A percentile compares a stretch with the other conserved stretches of the same genome.
Conservation (phyloP, 1,140 invertebrate genomes). For the Nephila pilipes region DNA sequence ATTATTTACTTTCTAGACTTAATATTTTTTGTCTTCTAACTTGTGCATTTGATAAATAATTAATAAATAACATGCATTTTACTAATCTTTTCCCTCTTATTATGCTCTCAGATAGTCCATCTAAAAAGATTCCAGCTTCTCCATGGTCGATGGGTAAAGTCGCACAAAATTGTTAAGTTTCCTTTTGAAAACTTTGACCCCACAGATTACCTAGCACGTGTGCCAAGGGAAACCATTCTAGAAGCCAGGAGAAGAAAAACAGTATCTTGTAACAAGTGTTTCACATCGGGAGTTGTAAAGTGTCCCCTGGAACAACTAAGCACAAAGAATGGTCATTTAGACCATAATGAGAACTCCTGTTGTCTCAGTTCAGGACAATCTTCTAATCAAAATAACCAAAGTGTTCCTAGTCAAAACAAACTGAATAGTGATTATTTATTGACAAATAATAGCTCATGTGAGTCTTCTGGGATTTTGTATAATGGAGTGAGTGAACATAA, state of each 20-base stretch:
- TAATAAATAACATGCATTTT: not conserved
- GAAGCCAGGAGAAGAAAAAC: slow-evolving; percentile 29
- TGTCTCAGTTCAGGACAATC: slow-evolving; percentile 33
- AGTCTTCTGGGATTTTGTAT: slow-evolving; percentile 16
- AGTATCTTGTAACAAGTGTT: not conserved
- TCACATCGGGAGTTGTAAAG: not conserved
- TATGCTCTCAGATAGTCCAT: slow-evolving; percentile 89
- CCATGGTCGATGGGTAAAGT: slow-evolving; percentile 95
- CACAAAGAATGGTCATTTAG: slow-evolving; percentile 32
- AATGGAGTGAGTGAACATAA: slow-evolving; percentile 16
- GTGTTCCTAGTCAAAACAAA: slow-evolving; percentile 76
- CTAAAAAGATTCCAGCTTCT: slow-evolving; percentile 94
- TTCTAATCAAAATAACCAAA: slow-evolving; percentile 70
- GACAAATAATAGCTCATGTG: not conserved
- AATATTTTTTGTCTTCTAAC: too few relatives aligned
- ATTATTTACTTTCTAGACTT: too few relatives aligned
- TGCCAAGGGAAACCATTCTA: slow-evolving; percentile 88
- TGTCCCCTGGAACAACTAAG: not conserved
- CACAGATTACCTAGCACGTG: slow-evolving; percentile 88
- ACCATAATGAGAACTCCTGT: slow-evolving; percentile 63
- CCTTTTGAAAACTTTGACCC: slow-evolving; percentile 92
- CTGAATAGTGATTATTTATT: slow-evolving; percentile 48
- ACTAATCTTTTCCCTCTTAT: not conserved
- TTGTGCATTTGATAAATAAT: too few relatives aligned
- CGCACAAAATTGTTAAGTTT: slow-evolving; percentile 94